Conservation (phyloP, 2,888 invertebrate species). For the Idaea aversata region DNA sequence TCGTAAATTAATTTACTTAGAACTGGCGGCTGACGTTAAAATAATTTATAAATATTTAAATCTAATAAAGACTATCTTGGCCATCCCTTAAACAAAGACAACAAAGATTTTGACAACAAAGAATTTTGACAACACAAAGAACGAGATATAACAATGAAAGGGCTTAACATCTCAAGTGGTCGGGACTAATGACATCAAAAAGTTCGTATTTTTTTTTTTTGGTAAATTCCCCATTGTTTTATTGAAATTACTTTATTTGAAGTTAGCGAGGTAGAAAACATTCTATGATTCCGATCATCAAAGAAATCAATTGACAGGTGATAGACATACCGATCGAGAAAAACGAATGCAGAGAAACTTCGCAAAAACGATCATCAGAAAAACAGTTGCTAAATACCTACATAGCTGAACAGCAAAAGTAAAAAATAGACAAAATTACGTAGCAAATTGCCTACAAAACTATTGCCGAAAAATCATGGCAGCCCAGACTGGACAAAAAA, state of each 20-base stretch:
- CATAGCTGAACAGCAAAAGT: too few species aligned
- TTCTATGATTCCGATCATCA: not conserved
- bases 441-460: not conserved
- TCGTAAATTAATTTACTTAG: not conserved
- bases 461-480: not conserved
- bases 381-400: not conserved
- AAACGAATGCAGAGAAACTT: not conserved
- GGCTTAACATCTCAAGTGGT: not conserved
- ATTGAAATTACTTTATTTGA: not conserved
- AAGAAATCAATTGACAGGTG: not conserved
- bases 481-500: not conserved
- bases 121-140: not conserved
- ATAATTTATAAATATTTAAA: not conserved
- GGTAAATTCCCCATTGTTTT: not conserved
- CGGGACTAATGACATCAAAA: not conserved
- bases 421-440: not conserved
- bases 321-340: not conserved
- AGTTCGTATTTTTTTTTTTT: not conserved
- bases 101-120: not conserved
- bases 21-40: not conserved
- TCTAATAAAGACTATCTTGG: not conserved
- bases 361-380: not conserved
- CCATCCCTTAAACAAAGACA: not conserved
- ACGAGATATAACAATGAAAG: not conserved
- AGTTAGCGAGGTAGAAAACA: not conserved